phyloP scores from a whole-genome alignment of 2,888 invertebrate genomes.

The Helicoverpa assulta region DNA sequence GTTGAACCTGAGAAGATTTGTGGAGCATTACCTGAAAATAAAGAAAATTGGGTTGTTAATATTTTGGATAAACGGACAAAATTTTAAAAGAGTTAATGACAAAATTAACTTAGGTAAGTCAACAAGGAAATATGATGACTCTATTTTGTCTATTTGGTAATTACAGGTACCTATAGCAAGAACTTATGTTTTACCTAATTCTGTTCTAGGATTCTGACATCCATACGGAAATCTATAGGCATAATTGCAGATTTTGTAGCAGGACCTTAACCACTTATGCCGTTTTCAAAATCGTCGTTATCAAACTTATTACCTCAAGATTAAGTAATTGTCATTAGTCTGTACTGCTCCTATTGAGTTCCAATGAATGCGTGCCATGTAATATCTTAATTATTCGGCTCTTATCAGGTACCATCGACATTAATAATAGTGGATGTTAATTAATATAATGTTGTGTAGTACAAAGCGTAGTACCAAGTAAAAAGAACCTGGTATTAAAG shows the following conservation, averaged over 20 bases:
- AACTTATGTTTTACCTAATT: too few relatives aligned
- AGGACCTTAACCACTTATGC: not conserved
- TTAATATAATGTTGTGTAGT: slow-evolving; percentile 1
- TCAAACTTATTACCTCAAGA: not conserved
- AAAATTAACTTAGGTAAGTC: too few relatives aligned
- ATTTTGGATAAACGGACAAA: too few relatives aligned
- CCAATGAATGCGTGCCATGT: slow-evolving; percentile 31
- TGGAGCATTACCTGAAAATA: slow-evolving; percentile 53
- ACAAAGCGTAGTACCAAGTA: not conserved
- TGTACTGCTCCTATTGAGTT: slow-evolving; percentile 16
- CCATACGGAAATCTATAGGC: too few relatives aligned
- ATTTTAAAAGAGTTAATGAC: too few relatives aligned
- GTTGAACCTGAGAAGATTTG: not conserved
- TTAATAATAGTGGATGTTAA: slow-evolving; percentile 14
- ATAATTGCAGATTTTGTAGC: too few relatives aligned
- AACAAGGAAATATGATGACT: too few relatives aligned
- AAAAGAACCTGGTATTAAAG: slow-evolving; percentile 17
- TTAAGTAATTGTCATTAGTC: slow-evolving; percentile 13
- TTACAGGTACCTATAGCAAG: too few relatives aligned
- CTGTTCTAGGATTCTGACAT: too few relatives aligned
- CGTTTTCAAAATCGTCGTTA: not conserved
- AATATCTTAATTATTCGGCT: slow-evolving; percentile 36
- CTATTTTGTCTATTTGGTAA: too few relatives aligned
- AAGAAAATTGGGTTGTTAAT: slow-evolving; percentile 21
- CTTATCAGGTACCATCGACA: slow-evolving; percentile 28